Conservation (phyloP, 2,113 vertebrate genomes). For the Xenopus tropicalis region DNA sequence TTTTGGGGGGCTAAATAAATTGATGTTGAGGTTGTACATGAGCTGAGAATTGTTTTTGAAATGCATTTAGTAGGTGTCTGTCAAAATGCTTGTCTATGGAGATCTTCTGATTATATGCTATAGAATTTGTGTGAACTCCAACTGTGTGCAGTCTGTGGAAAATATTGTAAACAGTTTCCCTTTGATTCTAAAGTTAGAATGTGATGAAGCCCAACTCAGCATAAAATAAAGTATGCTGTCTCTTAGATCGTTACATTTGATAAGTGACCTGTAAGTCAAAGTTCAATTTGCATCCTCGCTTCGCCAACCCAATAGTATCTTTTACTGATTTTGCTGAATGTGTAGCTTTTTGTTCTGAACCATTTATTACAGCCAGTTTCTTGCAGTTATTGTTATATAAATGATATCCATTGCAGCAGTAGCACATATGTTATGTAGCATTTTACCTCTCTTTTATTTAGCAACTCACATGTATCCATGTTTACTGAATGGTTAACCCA, state of each 20-base stretch:
- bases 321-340: slow-evolving; percentile 45
- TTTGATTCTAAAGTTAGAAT: slow-evolving; percentile 28
- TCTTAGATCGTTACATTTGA: slow-evolving; percentile 61
- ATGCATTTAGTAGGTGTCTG: neutral
- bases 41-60: too few relatives aligned
- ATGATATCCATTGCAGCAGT: neutral
- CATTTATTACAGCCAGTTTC: slow-evolving; percentile 39
- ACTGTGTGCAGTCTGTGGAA: slow-evolving; percentile 40
- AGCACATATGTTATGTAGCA: neutral
- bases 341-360: slow-evolving; percentile 37
- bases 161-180: slow-evolving; percentile 24
- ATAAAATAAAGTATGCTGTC: slow-evolving; percentile 60
- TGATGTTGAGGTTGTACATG: too few relatives aligned
- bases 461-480: neutral
- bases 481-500: neutral
- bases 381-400: neutral
- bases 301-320: slow-evolving; percentile 51
- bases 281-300: slow-evolving; percentile 50
- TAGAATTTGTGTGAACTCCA: slow-evolving; percentile 24
- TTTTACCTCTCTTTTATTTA: too few relatives aligned
- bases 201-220: slow-evolving; percentile 61
- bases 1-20: too few relatives aligned
- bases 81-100: neutral
- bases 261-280: slow-evolving; percentile 61
- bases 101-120: slow-evolving; percentile 21